Percentiles rank a stretch among this genome's conserved stretches.
These are phyloP conservation scores for Ophion obscuratus DNA, from an alignment of 2,888 invertebrate genomes.

Conservation along the genomic window DNA sequence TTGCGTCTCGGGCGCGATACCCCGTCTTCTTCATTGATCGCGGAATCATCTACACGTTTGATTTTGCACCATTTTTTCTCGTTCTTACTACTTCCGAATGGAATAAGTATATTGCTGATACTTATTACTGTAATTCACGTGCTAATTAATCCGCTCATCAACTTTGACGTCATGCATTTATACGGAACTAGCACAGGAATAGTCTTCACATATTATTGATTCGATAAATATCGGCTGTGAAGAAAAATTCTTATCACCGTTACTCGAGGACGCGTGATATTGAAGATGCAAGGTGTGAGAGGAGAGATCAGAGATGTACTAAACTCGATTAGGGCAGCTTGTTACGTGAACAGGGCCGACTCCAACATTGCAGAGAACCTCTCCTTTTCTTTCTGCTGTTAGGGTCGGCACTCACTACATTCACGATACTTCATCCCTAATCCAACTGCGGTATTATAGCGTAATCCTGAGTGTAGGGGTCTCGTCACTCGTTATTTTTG, in stretches of 20 bases:
- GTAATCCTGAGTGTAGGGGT: not conserved
- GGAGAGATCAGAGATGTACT: constrained; percentile 15
- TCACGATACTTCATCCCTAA: constrained; percentile 41
- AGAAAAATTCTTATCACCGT: constrained; percentile 8
- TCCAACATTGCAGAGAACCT: constrained; percentile 29
- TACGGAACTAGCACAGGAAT: constrained; percentile 18
- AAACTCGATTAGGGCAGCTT: constrained; percentile 44
- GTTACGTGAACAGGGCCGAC: constrained; percentile 26
- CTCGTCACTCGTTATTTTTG: not conserved
- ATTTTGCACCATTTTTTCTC: constrained; percentile 8
- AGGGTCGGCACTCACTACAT: constrained; percentile 27
- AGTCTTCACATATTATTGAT: constrained; percentile 3
- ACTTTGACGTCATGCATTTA: constrained; percentile 6
- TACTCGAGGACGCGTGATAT: not conserved
- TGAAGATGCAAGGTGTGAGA: not conserved
- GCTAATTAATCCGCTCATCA: not conserved
- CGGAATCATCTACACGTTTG: constrained; percentile 23
- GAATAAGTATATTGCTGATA: not conserved
- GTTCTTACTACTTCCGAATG: not conserved
- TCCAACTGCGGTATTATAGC: not conserved
- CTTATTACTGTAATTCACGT: not conserved
- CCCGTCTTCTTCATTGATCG: constrained; percentile 39
- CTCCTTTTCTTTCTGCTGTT: constrained; percentile 13
- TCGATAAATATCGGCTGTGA: constrained; percentile 29
- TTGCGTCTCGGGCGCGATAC: constrained; percentile 52